phyloP scores from a whole-genome alignment of 2,888 invertebrate genomes.

The Drosophila tanythrix region DNA sequence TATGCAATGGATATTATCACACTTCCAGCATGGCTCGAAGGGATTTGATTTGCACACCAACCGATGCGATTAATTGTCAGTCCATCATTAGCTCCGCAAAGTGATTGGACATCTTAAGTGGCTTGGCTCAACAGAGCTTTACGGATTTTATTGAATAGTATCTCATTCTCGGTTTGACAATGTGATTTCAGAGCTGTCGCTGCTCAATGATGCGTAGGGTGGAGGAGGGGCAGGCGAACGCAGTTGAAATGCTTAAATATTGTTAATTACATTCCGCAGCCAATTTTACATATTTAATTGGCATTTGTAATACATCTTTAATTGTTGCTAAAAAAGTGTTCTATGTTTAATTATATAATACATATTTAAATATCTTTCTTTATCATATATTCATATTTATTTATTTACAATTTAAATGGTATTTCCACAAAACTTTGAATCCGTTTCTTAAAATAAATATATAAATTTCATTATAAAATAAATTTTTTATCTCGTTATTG shows the following conservation, averaged over 20 bases:
- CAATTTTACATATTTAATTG: neutral
- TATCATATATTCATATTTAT: neutral
- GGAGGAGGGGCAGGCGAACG: neutral
- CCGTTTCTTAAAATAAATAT: neutral
- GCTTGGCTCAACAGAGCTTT: neutral
- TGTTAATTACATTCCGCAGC: neutral
- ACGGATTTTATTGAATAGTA: slow-evolving; percentile 5
- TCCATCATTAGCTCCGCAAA: neutral
- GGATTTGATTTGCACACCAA: neutral
- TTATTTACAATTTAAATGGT: neutral
- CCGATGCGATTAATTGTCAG: slow-evolving; percentile 11
- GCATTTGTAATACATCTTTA: neutral
- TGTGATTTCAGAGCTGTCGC: neutral
- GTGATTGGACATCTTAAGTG: neutral
- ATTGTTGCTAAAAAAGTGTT: neutral
- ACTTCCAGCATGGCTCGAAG: neutral
- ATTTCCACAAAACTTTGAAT: neutral
- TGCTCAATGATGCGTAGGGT: neutral
- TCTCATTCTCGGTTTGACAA: neutral
- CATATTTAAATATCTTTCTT: neutral
- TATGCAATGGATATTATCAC: slow-evolving; percentile 1
- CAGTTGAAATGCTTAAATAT: neutral
- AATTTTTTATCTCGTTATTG: neutral
- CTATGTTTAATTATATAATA: neutral
- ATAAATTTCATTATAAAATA: neutral